These are phyloP conservation scores for Nycteola revayana DNA, from an alignment of 2,888 invertebrate genomes.

Conservation along the genomic window DNA sequence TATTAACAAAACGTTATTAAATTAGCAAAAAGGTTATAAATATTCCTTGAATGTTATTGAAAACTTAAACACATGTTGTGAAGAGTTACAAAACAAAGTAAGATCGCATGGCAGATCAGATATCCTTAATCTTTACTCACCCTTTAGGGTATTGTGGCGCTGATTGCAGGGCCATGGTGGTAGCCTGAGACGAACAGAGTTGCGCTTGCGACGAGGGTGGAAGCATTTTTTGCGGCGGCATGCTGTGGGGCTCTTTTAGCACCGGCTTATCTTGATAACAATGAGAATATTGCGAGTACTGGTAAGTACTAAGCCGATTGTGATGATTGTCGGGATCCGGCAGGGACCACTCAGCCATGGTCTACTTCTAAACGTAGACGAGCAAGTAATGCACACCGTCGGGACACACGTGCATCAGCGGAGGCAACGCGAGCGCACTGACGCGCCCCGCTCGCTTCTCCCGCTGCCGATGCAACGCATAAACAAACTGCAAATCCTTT, in stretches of 20 bases:
- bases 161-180: conserved; percentile 18
- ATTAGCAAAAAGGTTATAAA: too few species aligned
- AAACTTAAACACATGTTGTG: too few species aligned
- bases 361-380: conserved; percentile 23
- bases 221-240: too few species aligned
- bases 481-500: conserved; percentile 74
- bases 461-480: conserved; percentile 56
- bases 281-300: conserved; percentile 35
- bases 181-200: conserved; percentile 13
- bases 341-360: conserved; percentile 56
- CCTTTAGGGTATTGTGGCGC: conserved; percentile 23
- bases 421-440: conserved; percentile 64
- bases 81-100: too few species aligned
- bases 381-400: conserved; percentile 43
- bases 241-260: conserved; percentile 16
- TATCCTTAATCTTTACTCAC: conserved; percentile 35
- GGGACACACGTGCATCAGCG: conserved; percentile 57
- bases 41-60: too few species aligned
- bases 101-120: too few species aligned
- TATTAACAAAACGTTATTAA: too few species aligned
- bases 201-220: conserved; percentile 31
- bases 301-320: conserved; percentile 37
- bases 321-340: conserved; percentile 42
- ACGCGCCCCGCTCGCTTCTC: conserved; percentile 45
- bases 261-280: conserved; percentile 30